Percentiles rank a stretch among this genome's conserved stretches.
Conservation (phyloP, 2,888 invertebrate genomes). For the Andricus quercusramuli region DNA sequence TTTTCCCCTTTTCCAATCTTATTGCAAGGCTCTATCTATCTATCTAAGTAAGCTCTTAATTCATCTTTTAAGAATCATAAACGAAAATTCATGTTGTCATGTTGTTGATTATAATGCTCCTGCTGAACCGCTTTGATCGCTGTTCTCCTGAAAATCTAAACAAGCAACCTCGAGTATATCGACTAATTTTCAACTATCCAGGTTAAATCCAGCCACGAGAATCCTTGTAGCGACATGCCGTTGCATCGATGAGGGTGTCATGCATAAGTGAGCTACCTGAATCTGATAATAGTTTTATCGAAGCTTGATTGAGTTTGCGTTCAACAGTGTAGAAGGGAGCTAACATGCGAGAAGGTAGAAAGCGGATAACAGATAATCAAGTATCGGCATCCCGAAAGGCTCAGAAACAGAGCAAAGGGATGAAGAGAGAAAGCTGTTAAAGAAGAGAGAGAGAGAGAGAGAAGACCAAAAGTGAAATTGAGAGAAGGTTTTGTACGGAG, state of each 20-base stretch:
- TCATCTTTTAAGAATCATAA: too few relatives aligned
- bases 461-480: conserved; percentile 35
- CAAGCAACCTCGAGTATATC: too few relatives aligned
- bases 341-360: not conserved
- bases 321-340: not conserved
- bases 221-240: conserved; percentile 11
- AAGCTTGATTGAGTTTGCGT: conserved; percentile 29
- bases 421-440: conserved; percentile 43
- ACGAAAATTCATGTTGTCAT: too few relatives aligned
- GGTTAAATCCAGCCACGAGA: not conserved
- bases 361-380: not conserved
- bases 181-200: not conserved
- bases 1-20: too few relatives aligned
- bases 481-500: conserved; percentile 52
- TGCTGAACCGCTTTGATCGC: too few relatives aligned
- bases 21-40: too few relatives aligned
- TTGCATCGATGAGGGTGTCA: not conserved
- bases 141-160: too few relatives aligned
- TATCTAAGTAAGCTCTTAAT: too few relatives aligned
- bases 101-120: too few relatives aligned
- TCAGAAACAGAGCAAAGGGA: not conserved
- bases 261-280: conserved; percentile 16
- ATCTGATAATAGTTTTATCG: conserved; percentile 26
- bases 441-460: conserved; percentile 51
- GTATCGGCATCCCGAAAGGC: not conserved